Percentiles rank a stretch among this genome's conserved stretches.
Evolutionary conservation across 1,140 invertebrate genomes (phyloP).

Genomic region (Pachypeltis micranthus): DNA sequence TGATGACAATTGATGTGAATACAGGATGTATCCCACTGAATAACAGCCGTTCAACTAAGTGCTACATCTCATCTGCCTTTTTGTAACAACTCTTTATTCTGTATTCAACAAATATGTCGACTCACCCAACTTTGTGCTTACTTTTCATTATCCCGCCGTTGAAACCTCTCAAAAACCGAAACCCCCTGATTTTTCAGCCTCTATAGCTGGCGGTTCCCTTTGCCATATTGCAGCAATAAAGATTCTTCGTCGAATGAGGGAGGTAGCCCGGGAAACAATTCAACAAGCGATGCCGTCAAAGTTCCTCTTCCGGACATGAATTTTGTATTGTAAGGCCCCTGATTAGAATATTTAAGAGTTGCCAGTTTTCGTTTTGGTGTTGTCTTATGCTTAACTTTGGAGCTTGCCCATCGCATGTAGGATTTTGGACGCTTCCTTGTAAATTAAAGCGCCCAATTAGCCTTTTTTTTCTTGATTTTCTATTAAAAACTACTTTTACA

Average conservation of each 20-base stretch:
- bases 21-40: too few relatives aligned
- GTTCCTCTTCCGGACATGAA: conserved; percentile 55
- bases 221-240: conserved; percentile 74
- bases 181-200: conserved; percentile 52
- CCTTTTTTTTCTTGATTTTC: too few relatives aligned
- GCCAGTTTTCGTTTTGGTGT: conserved; percentile 15
- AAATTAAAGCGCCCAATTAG: too few relatives aligned
- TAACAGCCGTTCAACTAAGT: too few relatives aligned
- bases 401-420: conserved; percentile 3
- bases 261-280: conserved; percentile 45
- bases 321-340: conserved; percentile 49
- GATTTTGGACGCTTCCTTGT: background rate
- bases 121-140: too few relatives aligned
- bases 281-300: conserved; percentile 59
- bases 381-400: conserved; percentile 18
- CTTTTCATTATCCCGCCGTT: too few relatives aligned
- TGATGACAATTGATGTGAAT: too few relatives aligned
- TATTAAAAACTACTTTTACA: too few relatives aligned
- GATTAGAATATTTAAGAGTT: background rate
- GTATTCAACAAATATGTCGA: too few relatives aligned
- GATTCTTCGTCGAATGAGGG: conserved; percentile 22
- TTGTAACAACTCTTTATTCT: too few relatives aligned
- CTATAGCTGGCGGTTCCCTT: conserved; percentile 84
- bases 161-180: too few relatives aligned
- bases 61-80: too few relatives aligned